Evolutionary conservation across 2,888 invertebrate species (phyloP).

Genomic region (Seira ritae): DNA sequence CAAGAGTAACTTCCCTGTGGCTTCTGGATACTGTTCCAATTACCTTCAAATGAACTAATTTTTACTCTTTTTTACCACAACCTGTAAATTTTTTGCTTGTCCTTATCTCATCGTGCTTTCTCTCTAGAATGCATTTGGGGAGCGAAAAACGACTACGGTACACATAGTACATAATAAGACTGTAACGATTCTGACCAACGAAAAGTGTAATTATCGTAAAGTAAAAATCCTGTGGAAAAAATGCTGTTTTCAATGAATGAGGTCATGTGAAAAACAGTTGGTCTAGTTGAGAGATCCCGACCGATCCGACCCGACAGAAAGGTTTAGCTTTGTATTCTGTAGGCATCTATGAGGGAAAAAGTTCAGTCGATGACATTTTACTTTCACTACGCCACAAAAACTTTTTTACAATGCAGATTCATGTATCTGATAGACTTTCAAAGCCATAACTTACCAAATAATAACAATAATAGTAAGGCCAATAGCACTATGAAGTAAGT

Average conservation of each 20-base stretch:
- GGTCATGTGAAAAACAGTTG: not conserved
- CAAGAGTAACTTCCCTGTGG: slow-evolving; percentile 7
- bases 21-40: slow-evolving; percentile 13
- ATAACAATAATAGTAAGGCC: slow-evolving; percentile 26
- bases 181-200: slow-evolving; percentile 24
- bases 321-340: not conserved
- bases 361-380: slow-evolving; percentile 13
- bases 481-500: not conserved
- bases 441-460: slow-evolving; percentile 17
- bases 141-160: too few species aligned
- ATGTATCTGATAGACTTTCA: slow-evolving; percentile 25
- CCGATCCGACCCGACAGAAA: too few species aligned
- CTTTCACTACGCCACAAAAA: not conserved
- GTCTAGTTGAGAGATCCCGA: not conserved
- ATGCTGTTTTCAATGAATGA: slow-evolving; percentile 44
- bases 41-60: not conserved
- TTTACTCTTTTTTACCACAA: slow-evolving; percentile 7
- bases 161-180: not conserved
- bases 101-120: not conserved
- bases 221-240: slow-evolving; percentile 36
- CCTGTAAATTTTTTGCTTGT: not conserved
- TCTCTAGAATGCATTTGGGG: too few species aligned
- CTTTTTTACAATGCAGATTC: slow-evolving; percentile 6
- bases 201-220: slow-evolving; percentile 50
- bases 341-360: not conserved